Evolutionary conservation across 2,113 vertebrate species (phyloP).

Genomic region (Ovis aries): DNA sequence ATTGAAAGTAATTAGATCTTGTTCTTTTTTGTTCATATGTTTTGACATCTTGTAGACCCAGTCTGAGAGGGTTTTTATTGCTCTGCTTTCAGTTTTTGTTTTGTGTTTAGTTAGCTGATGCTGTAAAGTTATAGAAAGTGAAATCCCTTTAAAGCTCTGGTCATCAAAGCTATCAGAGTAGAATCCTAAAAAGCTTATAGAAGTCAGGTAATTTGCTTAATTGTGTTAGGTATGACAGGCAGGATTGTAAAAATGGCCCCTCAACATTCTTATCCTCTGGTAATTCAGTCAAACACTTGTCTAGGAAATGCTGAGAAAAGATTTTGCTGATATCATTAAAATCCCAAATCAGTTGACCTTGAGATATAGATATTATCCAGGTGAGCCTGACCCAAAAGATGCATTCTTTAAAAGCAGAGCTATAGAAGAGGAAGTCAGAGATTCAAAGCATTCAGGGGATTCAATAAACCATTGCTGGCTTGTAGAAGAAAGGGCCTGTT

Average conservation of each 20-base stretch:
- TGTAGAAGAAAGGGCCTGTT: background rate
- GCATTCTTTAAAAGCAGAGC: background rate
- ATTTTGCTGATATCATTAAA: background rate
- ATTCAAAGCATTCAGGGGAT: background rate
- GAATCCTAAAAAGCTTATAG: background rate
- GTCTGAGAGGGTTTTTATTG: background rate
- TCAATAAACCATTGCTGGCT: background rate
- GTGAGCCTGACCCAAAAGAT: background rate
- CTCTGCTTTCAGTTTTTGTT: background rate
- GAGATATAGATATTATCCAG: background rate
- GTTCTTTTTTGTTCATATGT: background rate
- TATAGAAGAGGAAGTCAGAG: background rate
- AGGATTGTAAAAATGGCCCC: background rate
- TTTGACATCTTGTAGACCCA: background rate
- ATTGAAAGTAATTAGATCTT: background rate
- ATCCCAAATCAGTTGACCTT: background rate
- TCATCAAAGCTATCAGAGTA: background rate
- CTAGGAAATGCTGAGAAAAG: background rate
- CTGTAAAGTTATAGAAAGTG: background rate
- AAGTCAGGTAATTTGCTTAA: background rate
- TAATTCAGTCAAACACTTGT: background rate
- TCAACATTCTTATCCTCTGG: background rate
- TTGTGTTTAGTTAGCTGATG: background rate
- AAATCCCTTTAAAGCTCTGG: background rate
- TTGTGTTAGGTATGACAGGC: background rate